A percentile compares a stretch with the other conserved stretches of the same genome.
phyloP scores from a whole-genome alignment of 2,888 invertebrate species.

The Platynereis dumerilii region DNA sequence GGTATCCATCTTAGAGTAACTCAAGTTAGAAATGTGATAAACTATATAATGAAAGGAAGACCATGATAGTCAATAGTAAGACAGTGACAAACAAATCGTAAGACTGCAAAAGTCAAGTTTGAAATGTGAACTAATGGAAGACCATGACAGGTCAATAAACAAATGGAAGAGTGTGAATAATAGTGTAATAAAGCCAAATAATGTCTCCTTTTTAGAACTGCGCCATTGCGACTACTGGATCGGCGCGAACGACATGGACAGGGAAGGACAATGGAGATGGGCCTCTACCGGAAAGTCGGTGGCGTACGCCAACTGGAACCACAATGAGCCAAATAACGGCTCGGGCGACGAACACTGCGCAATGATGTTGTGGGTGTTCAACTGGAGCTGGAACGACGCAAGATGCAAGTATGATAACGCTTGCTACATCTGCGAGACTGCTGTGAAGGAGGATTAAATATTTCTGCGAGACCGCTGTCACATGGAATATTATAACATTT shows the following conservation, averaged over 20 bases:
- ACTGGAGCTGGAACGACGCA: slow-evolving; percentile 39
- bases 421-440: slow-evolving; percentile 37
- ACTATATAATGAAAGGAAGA: too few relatives aligned
- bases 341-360: slow-evolving; percentile 38
- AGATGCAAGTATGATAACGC: slow-evolving; percentile 34
- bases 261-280: slow-evolving; percentile 34
- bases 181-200: too few relatives aligned
- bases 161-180: too few relatives aligned
- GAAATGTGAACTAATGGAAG: too few relatives aligned
- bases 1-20: too few relatives aligned
- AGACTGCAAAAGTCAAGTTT: too few relatives aligned
- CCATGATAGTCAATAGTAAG: too few relatives aligned
- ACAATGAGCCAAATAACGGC: slow-evolving; percentile 40
- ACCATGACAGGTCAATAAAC: too few relatives aligned
- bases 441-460: background rate
- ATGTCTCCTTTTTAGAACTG: slow-evolving; percentile 36
- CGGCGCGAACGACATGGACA: slow-evolving; percentile 25
- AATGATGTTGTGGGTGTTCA: slow-evolving; percentile 39
- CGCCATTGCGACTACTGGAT: slow-evolving; percentile 41
- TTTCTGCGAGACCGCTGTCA: background rate
- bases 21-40: too few relatives aligned
- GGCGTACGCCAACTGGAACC: slow-evolving; percentile 38
- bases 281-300: slow-evolving; percentile 21
- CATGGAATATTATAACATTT: background rate
- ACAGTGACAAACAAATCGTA: too few relatives aligned